Evolutionary conservation across 2,113 vertebrate genomes (phyloP).

Genomic region (Riparia riparia): DNA sequence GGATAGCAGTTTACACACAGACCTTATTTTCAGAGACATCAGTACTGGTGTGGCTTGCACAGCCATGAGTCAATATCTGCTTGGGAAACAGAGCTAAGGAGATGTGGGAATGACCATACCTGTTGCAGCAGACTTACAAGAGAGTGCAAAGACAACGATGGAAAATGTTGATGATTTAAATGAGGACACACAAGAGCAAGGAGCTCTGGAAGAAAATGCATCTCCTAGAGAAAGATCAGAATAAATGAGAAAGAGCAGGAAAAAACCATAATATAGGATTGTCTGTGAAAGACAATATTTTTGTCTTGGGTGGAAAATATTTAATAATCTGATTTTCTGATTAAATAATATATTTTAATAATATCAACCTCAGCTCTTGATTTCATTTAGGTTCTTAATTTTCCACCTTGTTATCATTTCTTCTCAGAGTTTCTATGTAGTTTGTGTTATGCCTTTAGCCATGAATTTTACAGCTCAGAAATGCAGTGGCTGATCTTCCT

Average conservation of each 20-base stretch:
- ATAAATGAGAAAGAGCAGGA: background rate
- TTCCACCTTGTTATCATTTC: background rate
- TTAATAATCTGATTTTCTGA: background rate
- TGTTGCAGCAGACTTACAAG: background rate
- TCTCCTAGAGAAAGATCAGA: background rate
- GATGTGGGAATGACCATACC: background rate
- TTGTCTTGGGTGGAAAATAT: background rate
- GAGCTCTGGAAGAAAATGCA: background rate
- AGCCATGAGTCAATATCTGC: background rate
- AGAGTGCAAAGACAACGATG: background rate
- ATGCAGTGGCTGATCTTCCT: background rate
- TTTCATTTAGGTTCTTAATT: background rate
- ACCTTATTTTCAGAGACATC: background rate
- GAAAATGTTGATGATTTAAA: background rate
- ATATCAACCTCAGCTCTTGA: background rate
- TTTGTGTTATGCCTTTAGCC: background rate
- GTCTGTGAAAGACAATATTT: background rate
- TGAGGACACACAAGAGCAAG: background rate
- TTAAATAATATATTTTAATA: background rate
- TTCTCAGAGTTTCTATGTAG: background rate
- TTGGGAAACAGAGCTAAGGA: background rate
- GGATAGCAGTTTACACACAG: background rate
- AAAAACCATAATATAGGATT: background rate
- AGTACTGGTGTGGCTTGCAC: background rate
- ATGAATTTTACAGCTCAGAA: background rate